Percentiles rank a stretch among this genome's conserved stretches.
Evolutionary conservation across 2,888 invertebrate genomes (phyloP).

Genomic region (Drosophila helvetica): DNA sequence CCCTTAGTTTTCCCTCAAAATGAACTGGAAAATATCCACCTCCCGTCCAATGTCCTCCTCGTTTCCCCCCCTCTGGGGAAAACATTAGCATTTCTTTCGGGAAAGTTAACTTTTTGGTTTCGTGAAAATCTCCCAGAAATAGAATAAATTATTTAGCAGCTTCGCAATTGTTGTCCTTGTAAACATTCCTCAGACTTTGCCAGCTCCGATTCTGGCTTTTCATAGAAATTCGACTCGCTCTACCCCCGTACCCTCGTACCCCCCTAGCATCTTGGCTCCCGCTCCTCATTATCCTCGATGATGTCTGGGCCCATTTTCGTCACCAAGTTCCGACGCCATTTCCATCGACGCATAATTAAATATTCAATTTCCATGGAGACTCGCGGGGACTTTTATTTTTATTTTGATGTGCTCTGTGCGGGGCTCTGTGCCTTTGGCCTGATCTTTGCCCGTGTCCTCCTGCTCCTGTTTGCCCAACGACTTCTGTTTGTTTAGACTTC

Average conservation of each 20-base stretch:
- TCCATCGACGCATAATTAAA: constrained; percentile 69
- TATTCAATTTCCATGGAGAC: constrained; percentile 72
- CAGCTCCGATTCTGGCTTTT: constrained; percentile 47
- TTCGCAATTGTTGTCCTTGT: constrained; percentile 43
- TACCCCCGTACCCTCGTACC: no score
- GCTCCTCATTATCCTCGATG: constrained; percentile 15
- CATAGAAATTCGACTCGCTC: background rate
- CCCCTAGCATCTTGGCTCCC: no score
- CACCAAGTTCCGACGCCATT: constrained; percentile 68
- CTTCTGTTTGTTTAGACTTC: constrained; percentile 72
- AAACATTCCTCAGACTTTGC: constrained; percentile 38
- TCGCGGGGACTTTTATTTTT: constrained; percentile 23
- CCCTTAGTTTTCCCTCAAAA: constrained; percentile 40
- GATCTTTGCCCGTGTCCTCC: constrained; percentile 1
- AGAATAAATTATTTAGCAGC: constrained; percentile 70
- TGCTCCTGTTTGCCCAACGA: constrained; percentile 56
- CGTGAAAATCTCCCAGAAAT: constrained; percentile 61
- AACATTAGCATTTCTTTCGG: constrained; percentile 16
- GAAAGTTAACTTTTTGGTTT: constrained; percentile 50
- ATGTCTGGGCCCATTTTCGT: constrained; percentile 62
- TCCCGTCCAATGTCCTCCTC: constrained; percentile 1
- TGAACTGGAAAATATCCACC: constrained; percentile 34
- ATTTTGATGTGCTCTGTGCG: constrained; percentile 41
- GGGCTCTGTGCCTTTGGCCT: constrained; percentile 13
- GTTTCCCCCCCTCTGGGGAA: constrained; percentile 2